These are phyloP conservation scores for Dicyrtoma fusca DNA, from an alignment of 2,888 invertebrate genomes.

Conservation along the genomic window DNA sequence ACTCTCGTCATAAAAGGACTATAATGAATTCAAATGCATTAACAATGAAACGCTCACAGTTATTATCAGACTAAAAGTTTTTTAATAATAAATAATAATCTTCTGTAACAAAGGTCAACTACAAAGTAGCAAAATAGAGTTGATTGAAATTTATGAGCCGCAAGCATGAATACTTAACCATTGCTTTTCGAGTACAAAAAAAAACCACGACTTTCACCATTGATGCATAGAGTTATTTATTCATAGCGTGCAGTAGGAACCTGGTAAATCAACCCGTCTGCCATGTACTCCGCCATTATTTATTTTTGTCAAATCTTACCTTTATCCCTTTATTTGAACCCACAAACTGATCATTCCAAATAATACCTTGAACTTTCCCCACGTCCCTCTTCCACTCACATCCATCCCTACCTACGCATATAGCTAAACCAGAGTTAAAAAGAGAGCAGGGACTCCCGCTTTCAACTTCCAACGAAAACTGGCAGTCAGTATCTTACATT, in stretches of 20 bases:
- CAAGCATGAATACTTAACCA: slow-evolving; percentile 13
- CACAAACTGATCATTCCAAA: slow-evolving; percentile 4
- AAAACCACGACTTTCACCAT: slow-evolving; percentile 27
- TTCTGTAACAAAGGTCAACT: slow-evolving; percentile 1
- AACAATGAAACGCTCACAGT: not conserved
- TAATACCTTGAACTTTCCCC: not conserved
- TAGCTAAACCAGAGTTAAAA: too few species aligned
- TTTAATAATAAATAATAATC: not conserved
- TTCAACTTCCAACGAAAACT: too few species aligned
- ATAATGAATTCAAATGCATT: slow-evolving; percentile 4
- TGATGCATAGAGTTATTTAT: slow-evolving; percentile 37
- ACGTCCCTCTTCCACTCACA: not conserved
- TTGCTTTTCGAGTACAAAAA: not conserved
- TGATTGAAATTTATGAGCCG: slow-evolving; percentile 36
- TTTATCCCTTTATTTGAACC: slow-evolving; percentile 7
- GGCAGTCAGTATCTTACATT: too few species aligned
- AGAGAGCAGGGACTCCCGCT: too few species aligned
- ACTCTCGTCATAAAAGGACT: not conserved
- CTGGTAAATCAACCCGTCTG: slow-evolving; percentile 14
- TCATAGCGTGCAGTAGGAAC: slow-evolving; percentile 32
- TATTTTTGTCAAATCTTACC: slow-evolving; percentile 14
- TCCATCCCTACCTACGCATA: not conserved
- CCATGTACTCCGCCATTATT: slow-evolving; percentile 5
- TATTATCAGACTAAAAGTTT: too few species aligned
- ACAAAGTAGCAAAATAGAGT: slow-evolving; percentile 20